Conservation (phyloP, 2,888 invertebrate species). For the Mythimna ferrago region DNA sequence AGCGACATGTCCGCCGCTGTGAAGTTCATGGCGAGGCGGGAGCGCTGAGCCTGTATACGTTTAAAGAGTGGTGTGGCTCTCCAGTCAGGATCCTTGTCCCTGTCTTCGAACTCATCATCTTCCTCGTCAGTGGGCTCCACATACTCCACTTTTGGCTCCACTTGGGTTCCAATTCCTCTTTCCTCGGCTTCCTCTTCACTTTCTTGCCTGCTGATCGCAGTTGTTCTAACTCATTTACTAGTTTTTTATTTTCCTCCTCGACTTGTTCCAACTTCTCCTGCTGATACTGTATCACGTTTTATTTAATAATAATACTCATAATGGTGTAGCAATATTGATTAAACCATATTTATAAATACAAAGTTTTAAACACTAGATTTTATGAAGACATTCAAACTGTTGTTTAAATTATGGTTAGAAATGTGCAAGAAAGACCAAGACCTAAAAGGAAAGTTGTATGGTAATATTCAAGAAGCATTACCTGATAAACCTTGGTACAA, state of each 20-base stretch:
- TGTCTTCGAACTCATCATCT: slow-evolving; percentile 78
- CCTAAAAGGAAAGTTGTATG: too few relatives aligned
- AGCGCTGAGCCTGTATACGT: slow-evolving; percentile 85
- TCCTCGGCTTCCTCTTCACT: slow-evolving; percentile 73
- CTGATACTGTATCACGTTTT: slow-evolving; percentile 83
- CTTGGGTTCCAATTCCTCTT: slow-evolving; percentile 64
- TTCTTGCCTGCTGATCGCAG: slow-evolving; percentile 74
- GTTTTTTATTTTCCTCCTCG: slow-evolving; percentile 86
- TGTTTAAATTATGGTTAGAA: too few relatives aligned
- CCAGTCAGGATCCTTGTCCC: slow-evolving; percentile 93
- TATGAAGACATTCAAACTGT: too few relatives aligned
- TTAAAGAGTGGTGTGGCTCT: slow-evolving; percentile 92
- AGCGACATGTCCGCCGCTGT: slow-evolving; percentile 59
- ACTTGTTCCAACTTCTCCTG: slow-evolving; percentile 81
- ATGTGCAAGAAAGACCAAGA: too few relatives aligned
- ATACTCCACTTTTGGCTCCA: slow-evolving; percentile 73
- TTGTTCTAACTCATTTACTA: slow-evolving; percentile 82
- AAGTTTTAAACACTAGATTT: too few relatives aligned
- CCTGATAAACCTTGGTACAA: too few relatives aligned
- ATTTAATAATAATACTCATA: too few relatives aligned
- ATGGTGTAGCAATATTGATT: too few relatives aligned
- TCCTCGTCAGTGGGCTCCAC: slow-evolving; percentile 82
- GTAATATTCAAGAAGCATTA: too few relatives aligned
- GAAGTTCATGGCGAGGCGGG: slow-evolving; percentile 84
- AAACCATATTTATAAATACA: too few relatives aligned